Evolutionary conservation across 2,888 invertebrate species (phyloP), one percentile per base, ranked within the genome.

Genomic region (Carpatolechia fugitivella): DNA sequence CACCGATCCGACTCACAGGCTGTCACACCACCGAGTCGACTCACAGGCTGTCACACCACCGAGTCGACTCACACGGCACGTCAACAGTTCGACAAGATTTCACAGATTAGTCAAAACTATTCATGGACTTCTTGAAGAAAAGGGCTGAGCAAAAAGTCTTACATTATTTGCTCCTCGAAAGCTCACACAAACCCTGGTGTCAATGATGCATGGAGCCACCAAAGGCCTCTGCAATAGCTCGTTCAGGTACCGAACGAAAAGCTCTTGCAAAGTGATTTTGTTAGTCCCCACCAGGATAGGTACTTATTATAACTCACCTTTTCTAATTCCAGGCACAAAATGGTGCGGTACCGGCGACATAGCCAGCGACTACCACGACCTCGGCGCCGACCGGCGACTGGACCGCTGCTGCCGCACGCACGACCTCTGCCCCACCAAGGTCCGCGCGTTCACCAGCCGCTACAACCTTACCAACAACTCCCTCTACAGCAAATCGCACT

Each of bases 281-380:
- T 14, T 14, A 36, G 3, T 14, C 14, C 1, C 7, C 7, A 36
- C n/a, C n/a, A n/a, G n/a, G n/a, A n/a, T n/a, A n/a, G n/a, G n/a
- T n/a, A n/a, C n/a, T n/a, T n/a, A n/a, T n/a, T n/a, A n/a, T n/a
- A 14, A 6, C 14, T 36, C 6, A 14, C 5, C 5, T 14, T 36
- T 36, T 1, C 38, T 40, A 2, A 24, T 80, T 80, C 0, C 76
- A 96, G 97, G 97, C 60, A 97, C 97, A 36, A 97, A 97, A 80
- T 97, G 97, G 97, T 98, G 98, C 74, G 98, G 98, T 14, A 94
- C 96, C 0, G 97, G 97, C 0, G 97, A 97, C 80, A 93, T 96
- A 64, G 97, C 98, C 0, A 87, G 92, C 16, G 92, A 94, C 73
- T 97, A 96, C 85, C 94, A 94, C 79, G 97, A 98, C 82, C 89